phyloP scores from a whole-genome alignment of 2,113 vertebrate species.

The Neolamprologus sp. region DNA sequence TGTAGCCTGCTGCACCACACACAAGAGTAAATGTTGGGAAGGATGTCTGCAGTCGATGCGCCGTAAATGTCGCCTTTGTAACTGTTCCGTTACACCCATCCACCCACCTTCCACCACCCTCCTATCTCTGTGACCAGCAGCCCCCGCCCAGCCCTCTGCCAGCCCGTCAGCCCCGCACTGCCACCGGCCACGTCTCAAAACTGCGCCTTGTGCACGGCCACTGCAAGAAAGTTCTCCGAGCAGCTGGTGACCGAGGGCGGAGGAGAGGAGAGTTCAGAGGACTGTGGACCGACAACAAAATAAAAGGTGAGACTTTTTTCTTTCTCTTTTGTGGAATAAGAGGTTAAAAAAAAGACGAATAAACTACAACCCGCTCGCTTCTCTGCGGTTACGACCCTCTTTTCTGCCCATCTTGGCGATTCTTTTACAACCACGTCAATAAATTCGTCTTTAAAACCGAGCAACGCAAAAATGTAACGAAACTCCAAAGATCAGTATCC shows the following conservation, averaged over 20 bases:
- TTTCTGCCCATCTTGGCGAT: background rate
- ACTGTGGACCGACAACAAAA: background rate
- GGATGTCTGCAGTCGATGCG: fast-evolving
- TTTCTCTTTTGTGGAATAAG: background rate
- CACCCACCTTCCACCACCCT: background rate
- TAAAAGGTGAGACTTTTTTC: background rate
- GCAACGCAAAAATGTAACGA: background rate
- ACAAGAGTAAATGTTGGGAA: background rate
- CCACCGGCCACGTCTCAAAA: conserved; percentile 36
- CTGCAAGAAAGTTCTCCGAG: background rate
- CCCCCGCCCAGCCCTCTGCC: background rate
- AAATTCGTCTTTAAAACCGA: background rate
- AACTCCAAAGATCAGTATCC: background rate
- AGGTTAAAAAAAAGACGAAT: background rate
- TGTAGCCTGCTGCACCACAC: background rate
- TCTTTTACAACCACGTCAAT: fast-evolving
- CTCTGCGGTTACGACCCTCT: background rate
- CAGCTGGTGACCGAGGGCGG: background rate
- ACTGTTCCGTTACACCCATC: background rate
- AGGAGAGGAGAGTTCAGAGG: background rate
- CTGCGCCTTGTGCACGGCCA: background rate
- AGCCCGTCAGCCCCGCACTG: background rate
- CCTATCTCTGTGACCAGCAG: background rate
- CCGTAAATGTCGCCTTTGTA: background rate
- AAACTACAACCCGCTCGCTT: background rate